Conservation (phyloP, 2,888 invertebrate genomes). For the Eilema sororculum region DNA sequence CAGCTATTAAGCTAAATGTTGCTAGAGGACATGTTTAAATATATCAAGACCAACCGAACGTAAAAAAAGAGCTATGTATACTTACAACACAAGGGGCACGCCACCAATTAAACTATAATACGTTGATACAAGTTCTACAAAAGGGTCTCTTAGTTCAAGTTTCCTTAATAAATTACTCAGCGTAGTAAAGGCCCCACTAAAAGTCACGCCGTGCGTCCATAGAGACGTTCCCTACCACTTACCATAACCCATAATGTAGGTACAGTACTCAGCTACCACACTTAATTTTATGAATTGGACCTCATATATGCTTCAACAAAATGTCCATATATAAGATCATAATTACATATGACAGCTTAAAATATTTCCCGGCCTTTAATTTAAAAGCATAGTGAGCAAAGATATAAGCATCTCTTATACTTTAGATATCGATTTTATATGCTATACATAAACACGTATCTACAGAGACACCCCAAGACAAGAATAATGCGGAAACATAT, state of each 20-base stretch:
- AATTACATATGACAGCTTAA: conserved; percentile 27
- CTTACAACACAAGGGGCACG: neutral
- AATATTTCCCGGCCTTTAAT: conserved; percentile 31
- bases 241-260: conserved; percentile 10
- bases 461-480: conserved; percentile 31
- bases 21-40: neutral
- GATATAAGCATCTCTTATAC: conserved; percentile 32
- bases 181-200: conserved; percentile 28
- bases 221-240: conserved; percentile 34
- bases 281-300: neutral
- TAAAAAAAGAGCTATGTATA: neutral
- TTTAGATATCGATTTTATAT: conserved; percentile 40
- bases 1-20: too few relatives aligned
- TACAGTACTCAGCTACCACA: neutral
- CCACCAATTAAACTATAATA: conserved; percentile 53
- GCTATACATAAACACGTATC: conserved; percentile 33
- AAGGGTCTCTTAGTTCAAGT: conserved; percentile 33
- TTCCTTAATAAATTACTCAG: conserved; percentile 43
- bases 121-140: conserved; percentile 55
- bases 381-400: conserved; percentile 30
- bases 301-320: conserved; percentile 15
- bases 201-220: conserved; percentile 34
- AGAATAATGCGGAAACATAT: conserved; percentile 44
- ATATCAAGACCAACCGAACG: neutral
- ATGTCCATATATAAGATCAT: conserved; percentile 20